These are phyloP conservation scores for Bursaphelenchus okinawaensis DNA, from an alignment of 2,888 invertebrate genomes.

Conservation along the genomic window DNA sequence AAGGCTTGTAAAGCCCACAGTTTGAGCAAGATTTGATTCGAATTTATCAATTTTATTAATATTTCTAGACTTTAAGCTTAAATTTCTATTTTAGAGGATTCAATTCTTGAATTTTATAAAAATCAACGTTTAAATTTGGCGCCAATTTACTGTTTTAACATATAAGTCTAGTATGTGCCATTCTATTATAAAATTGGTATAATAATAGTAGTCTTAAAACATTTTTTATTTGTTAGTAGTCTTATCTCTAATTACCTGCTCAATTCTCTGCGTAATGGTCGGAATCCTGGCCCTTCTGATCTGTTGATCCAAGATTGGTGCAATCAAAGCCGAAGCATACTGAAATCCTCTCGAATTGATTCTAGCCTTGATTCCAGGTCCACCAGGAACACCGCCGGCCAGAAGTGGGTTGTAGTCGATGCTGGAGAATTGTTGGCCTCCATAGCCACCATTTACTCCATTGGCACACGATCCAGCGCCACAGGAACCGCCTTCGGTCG, in stretches of 20 bases:
- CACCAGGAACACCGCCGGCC: slow-evolving; percentile 30
- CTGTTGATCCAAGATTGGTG: slow-evolving; percentile 40
- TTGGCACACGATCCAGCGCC: background rate
- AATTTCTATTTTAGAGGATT: no score
- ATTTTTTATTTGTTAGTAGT: no score
- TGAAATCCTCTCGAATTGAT: slow-evolving; percentile 50
- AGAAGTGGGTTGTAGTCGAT: slow-evolving; percentile 24
- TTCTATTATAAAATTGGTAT: no score
- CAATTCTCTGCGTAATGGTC: slow-evolving; percentile 48
- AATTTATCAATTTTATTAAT: no score
- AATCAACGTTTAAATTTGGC: no score
- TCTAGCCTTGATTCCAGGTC: slow-evolving; percentile 49
- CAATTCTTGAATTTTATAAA: no score
- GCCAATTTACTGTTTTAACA: no score
- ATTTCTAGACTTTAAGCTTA: no score
- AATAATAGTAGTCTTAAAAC: no score
- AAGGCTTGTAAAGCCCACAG: no score
- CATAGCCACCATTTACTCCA: background rate
- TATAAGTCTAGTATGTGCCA: no score
- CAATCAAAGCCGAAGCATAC: slow-evolving; percentile 42
- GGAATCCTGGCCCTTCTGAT: slow-evolving; percentile 50
- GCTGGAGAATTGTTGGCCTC: background rate
- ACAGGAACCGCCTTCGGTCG: background rate
- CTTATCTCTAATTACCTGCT: slow-evolving; percentile 33
- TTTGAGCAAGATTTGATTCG: no score